A percentile compares a stretch with the other conserved stretches of the same genome.
Evolutionary conservation across 1,140 invertebrate genomes (phyloP).

Genomic region (Aphaenogaster rudis): DNA sequence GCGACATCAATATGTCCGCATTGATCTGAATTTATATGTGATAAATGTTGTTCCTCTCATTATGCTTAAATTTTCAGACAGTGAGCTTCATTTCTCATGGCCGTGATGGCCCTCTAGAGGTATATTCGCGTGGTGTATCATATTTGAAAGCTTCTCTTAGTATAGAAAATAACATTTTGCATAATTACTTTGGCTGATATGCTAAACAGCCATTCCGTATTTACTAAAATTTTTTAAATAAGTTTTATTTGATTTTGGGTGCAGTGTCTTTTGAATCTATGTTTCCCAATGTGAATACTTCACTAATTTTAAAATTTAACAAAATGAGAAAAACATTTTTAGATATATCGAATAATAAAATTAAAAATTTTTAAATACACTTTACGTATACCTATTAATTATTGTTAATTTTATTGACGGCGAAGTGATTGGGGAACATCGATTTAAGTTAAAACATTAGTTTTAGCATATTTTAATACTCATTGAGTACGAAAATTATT

Average conservation of each 20-base stretch:
- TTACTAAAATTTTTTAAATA: slow-evolving; percentile 23
- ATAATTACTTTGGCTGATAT: slow-evolving; percentile 32
- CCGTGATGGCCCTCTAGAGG: slow-evolving; percentile 73
- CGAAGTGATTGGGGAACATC: not conserved
- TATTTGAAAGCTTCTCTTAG: slow-evolving; percentile 36
- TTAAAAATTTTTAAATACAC: not conserved
- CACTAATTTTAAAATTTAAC: slow-evolving; percentile 15
- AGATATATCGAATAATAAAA: not conserved
- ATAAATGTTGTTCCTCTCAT: slow-evolving; percentile 26
- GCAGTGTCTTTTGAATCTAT: slow-evolving; percentile 26
- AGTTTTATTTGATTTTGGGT: slow-evolving; percentile 47
- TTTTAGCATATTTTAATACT: slow-evolving; percentile 8
- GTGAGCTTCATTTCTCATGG: slow-evolving; percentile 72
- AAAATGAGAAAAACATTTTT: slow-evolving; percentile 1
- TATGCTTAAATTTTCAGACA: slow-evolving; percentile 78
- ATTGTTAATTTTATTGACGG: not conserved
- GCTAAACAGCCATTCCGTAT: not conserved
- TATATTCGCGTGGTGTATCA: slow-evolving; percentile 63
- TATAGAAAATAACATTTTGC: slow-evolving; percentile 17
- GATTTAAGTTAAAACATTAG: slow-evolving; percentile 25
- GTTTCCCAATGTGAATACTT: slow-evolving; percentile 3
- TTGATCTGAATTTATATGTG: not conserved
- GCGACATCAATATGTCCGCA: not conserved
- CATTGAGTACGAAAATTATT: not conserved
- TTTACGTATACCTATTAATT: not conserved